Base-by-base conservation (phyloP, 2,113 vertebrate species). In the Ciconia maguari region DNA sequence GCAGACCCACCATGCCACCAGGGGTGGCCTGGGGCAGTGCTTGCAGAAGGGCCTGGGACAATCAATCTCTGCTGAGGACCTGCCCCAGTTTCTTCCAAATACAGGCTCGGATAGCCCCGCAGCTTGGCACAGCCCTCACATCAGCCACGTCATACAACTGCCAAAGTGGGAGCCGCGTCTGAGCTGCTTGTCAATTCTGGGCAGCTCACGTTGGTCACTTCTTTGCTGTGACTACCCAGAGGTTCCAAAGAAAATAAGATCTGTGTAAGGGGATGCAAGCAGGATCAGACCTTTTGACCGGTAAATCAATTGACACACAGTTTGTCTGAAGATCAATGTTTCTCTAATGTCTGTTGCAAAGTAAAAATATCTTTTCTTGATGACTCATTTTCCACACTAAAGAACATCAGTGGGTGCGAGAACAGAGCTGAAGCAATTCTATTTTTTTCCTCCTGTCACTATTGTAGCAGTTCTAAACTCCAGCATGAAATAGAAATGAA, bases 311-410 rank as follows among this genome's bases (percentile, higher is more conserved):
- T 77, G 94, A 90, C 85, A 91, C 34, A 52, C 12, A 44, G 70
- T 58, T 88, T 62, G 90, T 68, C 57, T 80, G 34, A 92, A 90
- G 82, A 94, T 55, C 62, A 87, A 77, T 16, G 9, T 65, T 94
- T 88, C 91, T 85, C 82, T 93, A 81, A 84, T 79, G 86, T 95
- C 91, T 94, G 51, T 88, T 89, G 78, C 54, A 91, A 94, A 95
- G 74, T 83, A 97, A 95, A 97, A 97, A 95, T 95, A 97, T 70
- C 54, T 93, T 92, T 70, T 95, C 81, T 88, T 93, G 96, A 93
- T 97, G 94, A 97, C 78, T 96, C 94, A 97, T 90, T 95, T 95
- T 95, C 93, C 87, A 96, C 89, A 77, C 62, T 88, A 55, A 91
- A 93, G 90, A 95, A 95, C 2, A 24, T 94, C 66, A 4, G 91